Evolutionary conservation across 2,888 invertebrate genomes (phyloP), one percentile per base, ranked within the genome.

Genomic region (Auanema freiburgensis): DNA sequence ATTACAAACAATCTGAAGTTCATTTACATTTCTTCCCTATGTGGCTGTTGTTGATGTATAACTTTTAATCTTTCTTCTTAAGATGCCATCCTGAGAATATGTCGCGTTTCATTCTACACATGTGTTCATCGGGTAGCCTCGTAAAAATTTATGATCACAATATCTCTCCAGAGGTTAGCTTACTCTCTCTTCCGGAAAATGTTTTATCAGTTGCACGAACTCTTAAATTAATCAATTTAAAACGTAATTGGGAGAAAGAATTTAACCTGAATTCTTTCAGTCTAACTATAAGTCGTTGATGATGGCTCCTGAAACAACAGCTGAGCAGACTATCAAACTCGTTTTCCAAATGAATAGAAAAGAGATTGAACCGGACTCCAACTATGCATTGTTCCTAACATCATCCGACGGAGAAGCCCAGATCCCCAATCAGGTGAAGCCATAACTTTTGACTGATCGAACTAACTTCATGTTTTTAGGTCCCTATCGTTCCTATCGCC

Each of bases 91-190:
- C 94, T 1, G 90, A 90, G 84, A 93, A 93, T 71, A 92, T 93
- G 86, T 93, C 93, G 69, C 83, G 85, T 54, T 93, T 93, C 86
- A 91, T 91, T 58, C 88, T 95, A 63, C 91, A 92, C 86, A 91
- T 91, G 82, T 89, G 91, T 69, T 90, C 91, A 5, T 93, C 72
- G 40, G 78, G 93, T 41, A 92, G 92, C n/a, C 87, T 94, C 67
- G 91, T 94, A 74, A 91, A 92, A 86, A 90, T 95, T 63, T 91
- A 92, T 87, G 94, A 94, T 85, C 91, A 91, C 18, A 92, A 91
- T 42, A 87, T 94, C 71, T 92, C 92, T 89, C 90, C 91, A 59
- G 91, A 87, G 83, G 88, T 88, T 81, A 21, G 61, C 33, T 40
- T 33, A 33, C 24, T 43, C 23, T 57, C 33, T 8, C 23, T 18